These are phyloP conservation scores for Coecobrya sp. DNA, from an alignment of 2,888 invertebrate genomes.

Conservation along the genomic window DNA sequence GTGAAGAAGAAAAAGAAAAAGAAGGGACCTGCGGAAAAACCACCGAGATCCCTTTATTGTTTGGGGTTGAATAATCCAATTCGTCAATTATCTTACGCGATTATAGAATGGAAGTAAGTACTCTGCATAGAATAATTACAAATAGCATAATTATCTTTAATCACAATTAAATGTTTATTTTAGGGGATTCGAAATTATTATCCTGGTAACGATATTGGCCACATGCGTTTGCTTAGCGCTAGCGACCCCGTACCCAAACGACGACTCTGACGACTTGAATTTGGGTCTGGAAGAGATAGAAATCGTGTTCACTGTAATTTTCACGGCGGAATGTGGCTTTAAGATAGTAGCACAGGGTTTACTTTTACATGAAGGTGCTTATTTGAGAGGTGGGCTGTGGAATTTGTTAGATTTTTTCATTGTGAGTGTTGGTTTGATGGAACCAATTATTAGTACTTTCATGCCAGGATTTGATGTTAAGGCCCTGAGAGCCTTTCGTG, in stretches of 20 bases:
- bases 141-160: too few relatives aligned
- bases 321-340: slow-evolving; percentile 90
- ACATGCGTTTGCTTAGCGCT: slow-evolving; percentile 90
- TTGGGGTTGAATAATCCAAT: slow-evolving; percentile 84
- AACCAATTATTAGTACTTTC: slow-evolving; percentile 87
- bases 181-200: slow-evolving; percentile 90
- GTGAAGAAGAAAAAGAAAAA: neutral
- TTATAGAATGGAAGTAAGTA: slow-evolving; percentile 87
- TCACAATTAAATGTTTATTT: too few relatives aligned
- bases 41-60: neutral
- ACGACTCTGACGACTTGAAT: slow-evolving; percentile 90
- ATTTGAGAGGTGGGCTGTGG: slow-evolving; percentile 90
- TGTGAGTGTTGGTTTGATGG: slow-evolving; percentile 90
- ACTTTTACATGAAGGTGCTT: slow-evolving; percentile 90
- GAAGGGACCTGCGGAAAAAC: neutral
- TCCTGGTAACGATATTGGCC: slow-evolving; percentile 90
- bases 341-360: slow-evolving; percentile 90
- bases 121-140: too few relatives aligned
- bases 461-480: slow-evolving; percentile 88
- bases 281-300: slow-evolving; percentile 90
- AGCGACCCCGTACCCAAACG: slow-evolving; percentile 89
- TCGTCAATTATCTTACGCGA: slow-evolving; percentile 81
- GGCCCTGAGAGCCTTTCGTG: too few relatives aligned
- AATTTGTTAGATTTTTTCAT: slow-evolving; percentile 90
- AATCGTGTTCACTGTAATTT: slow-evolving; percentile 90